A percentile compares a stretch with the other conserved stretches of the same genome.
Evolutionary conservation across 2,888 invertebrate species (phyloP).

Genomic region (Agriopis marginaria): DNA sequence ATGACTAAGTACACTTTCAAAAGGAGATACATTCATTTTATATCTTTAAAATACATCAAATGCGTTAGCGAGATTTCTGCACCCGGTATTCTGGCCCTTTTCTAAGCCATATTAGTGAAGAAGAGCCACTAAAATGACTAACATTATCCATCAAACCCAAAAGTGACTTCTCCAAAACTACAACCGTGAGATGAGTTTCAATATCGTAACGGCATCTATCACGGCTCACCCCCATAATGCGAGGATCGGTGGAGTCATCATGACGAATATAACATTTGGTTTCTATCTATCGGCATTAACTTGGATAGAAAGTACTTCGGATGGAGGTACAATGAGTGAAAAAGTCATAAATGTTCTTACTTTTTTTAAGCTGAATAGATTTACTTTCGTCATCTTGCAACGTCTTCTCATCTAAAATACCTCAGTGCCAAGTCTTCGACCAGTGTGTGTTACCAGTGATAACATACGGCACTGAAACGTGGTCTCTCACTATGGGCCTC

Average conservation of each 20-base stretch:
- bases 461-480: too few species aligned
- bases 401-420: too few species aligned
- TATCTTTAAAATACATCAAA: too few species aligned
- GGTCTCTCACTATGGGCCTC: too few species aligned
- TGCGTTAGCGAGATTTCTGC: too few species aligned
- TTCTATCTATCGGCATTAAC: constrained; percentile 79
- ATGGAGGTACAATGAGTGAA: not conserved
- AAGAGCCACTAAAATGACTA: constrained; percentile 7
- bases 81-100: not conserved
- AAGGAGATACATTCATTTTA: too few species aligned
- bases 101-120: constrained; percentile 4
- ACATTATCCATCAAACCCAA: constrained; percentile 24
- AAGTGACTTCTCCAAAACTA: constrained; percentile 33
- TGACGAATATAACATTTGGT: constrained; percentile 78
- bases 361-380: too few species aligned
- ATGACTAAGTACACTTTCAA: too few species aligned
- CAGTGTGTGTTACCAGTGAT: too few species aligned
- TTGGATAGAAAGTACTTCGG: constrained; percentile 45
- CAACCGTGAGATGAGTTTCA: constrained; percentile 54
- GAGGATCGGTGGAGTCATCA: constrained; percentile 62
- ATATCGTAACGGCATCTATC: constrained; percentile 52
- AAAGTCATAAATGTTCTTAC: not conserved
- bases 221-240: constrained; percentile 44
- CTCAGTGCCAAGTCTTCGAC: too few species aligned
- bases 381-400: too few species aligned